A percentile compares a stretch with the other conserved stretches of the same genome.
Conservation (phyloP, 2,113 vertebrate genomes). For the Diadophis punctatus region DNA sequence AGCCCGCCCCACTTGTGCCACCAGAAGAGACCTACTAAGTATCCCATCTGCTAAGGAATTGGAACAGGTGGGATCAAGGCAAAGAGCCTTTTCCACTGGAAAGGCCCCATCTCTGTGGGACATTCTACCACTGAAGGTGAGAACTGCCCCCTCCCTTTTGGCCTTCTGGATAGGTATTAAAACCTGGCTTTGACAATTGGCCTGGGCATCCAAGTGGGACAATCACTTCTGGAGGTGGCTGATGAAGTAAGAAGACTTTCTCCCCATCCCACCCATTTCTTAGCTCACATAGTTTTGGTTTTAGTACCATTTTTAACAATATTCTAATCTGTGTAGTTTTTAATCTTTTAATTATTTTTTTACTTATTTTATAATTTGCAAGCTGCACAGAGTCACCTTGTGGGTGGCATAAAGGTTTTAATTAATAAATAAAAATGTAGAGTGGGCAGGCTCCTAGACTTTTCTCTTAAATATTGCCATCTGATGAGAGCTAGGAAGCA, state of each 20-base stretch:
- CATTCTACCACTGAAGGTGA: background rate
- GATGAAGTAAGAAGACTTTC: background rate
- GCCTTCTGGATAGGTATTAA: background rate
- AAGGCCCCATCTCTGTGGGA: no score
- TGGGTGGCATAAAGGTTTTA: background rate
- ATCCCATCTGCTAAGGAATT: background rate
- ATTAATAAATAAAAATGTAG: background rate
- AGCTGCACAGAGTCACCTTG: background rate
- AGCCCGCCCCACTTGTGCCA: background rate
- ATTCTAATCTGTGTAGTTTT: background rate
- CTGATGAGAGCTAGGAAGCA: background rate
- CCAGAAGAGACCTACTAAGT: no score
- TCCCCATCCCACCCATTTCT: background rate
- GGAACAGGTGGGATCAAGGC: background rate
- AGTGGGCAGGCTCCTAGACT: background rate
- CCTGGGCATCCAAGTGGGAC: background rate
- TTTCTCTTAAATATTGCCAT: background rate
- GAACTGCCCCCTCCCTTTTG: background rate
- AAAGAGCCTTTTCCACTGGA: background rate
- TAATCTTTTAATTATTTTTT: background rate
- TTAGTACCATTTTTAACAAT: background rate
- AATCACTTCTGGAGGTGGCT: background rate
- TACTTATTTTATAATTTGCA: background rate
- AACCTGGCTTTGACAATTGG: background rate
- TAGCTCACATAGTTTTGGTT: background rate